phyloP scores from a whole-genome alignment of 2,797 vertebrate genomes.

The Vespertilio murinus region DNA sequence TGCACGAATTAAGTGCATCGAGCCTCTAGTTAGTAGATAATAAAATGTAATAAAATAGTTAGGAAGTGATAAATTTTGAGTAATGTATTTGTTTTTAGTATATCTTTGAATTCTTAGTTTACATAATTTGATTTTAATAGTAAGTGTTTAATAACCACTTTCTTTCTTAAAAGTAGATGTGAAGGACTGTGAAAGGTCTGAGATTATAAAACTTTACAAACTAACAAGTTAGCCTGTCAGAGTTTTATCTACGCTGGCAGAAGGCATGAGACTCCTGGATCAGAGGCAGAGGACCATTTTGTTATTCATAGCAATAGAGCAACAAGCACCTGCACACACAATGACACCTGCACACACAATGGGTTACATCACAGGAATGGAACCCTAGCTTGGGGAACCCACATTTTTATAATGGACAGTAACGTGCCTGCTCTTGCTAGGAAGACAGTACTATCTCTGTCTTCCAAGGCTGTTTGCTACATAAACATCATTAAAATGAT shows the following conservation, averaged over 20 bases:
- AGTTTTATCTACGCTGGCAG: neutral
- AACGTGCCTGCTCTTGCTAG: neutral
- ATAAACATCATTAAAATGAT: neutral
- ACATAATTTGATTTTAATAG: neutral
- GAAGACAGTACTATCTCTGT: neutral
- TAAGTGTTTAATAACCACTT: neutral
- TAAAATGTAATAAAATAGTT: neutral
- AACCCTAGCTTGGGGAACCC: neutral
- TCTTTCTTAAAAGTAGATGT: neutral
- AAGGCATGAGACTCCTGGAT: neutral
- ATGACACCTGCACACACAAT: neutral
- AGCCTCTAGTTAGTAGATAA: neutral
- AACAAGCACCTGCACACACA: neutral
- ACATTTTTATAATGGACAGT: neutral
- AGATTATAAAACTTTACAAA: neutral
- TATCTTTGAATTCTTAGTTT: neutral
- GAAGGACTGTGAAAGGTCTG: neutral
- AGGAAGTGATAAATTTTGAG: neutral
- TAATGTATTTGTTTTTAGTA: neutral
- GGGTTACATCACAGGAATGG: neutral
- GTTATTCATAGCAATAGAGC: neutral
- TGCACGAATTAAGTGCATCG: no score
- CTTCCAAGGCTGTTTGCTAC: neutral
- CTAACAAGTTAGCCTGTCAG: neutral
- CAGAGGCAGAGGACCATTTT: neutral